Conservation (phyloP, 2,113 vertebrate genomes). For the Ciconia stormi region DNA sequence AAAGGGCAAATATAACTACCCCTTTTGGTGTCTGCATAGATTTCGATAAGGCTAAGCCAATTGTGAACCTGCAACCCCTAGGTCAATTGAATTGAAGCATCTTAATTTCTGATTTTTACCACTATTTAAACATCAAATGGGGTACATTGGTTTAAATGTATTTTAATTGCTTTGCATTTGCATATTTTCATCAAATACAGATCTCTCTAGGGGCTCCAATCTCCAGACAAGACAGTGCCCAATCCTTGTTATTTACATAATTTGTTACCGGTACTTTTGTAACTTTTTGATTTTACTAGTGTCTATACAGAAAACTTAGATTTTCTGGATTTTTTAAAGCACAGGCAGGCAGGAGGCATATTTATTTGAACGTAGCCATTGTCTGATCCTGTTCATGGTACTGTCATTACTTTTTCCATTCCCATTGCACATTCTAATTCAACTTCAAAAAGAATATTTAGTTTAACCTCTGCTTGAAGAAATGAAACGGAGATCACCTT, state of each 20-base stretch:
- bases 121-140: neutral
- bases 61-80: neutral
- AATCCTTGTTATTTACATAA: neutral
- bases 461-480: slow-evolving; percentile 41
- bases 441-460: slow-evolving; percentile 58
- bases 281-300: neutral
- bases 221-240: neutral
- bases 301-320: neutral
- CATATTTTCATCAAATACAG: neutral
- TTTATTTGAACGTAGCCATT: neutral
- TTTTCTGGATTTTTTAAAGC: neutral
- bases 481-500: slow-evolving; percentile 23
- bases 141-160: neutral
- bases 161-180: neutral
- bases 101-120: neutral
- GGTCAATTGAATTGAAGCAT: neutral
- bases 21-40: neutral
- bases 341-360: neutral
- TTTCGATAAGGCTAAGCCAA: neutral
- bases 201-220: neutral
- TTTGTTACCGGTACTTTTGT: neutral
- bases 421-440: slow-evolving; percentile 24
- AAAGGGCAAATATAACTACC: neutral
- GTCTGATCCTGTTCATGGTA: neutral
- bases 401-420: neutral